phyloP scores from a whole-genome alignment of 2,888 invertebrate species.

The Sphinx pinastri region DNA sequence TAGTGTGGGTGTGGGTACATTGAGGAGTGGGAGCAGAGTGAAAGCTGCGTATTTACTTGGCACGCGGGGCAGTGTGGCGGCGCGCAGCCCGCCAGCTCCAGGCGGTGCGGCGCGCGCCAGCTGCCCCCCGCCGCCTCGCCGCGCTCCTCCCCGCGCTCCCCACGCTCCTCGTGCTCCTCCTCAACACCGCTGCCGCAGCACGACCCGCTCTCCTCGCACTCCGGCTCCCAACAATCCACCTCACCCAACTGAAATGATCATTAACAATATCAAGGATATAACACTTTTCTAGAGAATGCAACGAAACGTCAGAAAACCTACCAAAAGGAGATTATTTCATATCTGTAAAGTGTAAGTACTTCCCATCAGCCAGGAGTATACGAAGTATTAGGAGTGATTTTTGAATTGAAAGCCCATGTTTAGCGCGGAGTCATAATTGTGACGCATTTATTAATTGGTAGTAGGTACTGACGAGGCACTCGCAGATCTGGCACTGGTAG shows the following conservation, averaged over 20 bases:
- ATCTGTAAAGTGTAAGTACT: too few species aligned
- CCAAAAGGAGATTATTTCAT: too few species aligned
- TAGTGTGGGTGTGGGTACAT: not conserved
- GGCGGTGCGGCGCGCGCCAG: conserved; percentile 86
- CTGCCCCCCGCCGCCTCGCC: conserved; percentile 81
- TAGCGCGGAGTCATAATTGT: not conserved
- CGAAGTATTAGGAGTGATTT: too few species aligned
- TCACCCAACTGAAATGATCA: conserved; percentile 87
- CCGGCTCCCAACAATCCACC: conserved; percentile 94
- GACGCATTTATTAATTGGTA: not conserved
- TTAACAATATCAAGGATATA: too few species aligned
- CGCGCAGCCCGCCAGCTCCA: conserved; percentile 87
- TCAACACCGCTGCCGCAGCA: conserved; percentile 87
- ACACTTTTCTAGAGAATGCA: too few species aligned
- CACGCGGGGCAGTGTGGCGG: conserved; percentile 86
- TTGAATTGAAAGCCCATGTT: too few species aligned
- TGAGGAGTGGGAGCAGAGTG: not conserved
- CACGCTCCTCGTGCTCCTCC: conserved; percentile 86
- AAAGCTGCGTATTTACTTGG: conserved; percentile 62
- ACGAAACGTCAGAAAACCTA: too few species aligned
- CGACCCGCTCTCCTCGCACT: conserved; percentile 90
- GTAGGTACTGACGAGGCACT: conserved; percentile 89
- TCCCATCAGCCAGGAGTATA: too few species aligned
- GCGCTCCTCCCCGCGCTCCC: conserved; percentile 76
- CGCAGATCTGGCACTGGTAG: conserved; percentile 96